Conservation (phyloP, 2,888 invertebrate genomes). For the Epistrophella euchroma region DNA sequence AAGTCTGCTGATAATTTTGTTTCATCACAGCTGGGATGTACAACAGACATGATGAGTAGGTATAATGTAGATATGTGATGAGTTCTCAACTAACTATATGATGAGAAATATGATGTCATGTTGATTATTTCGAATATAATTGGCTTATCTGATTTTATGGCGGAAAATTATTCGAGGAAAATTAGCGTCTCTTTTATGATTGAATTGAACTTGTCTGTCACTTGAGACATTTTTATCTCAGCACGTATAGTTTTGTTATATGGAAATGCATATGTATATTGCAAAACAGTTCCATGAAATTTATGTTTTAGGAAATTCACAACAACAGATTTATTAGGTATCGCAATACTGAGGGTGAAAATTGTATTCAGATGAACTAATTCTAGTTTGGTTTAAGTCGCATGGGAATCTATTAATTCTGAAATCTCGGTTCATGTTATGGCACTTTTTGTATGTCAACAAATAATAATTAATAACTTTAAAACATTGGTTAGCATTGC, state of each 20-base stretch:
- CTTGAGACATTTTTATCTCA: slow-evolving; percentile 2
- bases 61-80: background rate
- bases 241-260: background rate
- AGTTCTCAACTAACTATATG: background rate
- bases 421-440: too few species aligned
- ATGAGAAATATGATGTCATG: slow-evolving; percentile 19
- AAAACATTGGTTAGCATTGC: too few species aligned
- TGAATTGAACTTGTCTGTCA: background rate
- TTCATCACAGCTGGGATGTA: slow-evolving; percentile 18
- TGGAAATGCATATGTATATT: background rate
- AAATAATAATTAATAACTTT: too few species aligned
- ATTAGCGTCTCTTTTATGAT: background rate
- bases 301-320: background rate
- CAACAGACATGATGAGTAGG: background rate
- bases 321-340: background rate
- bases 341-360: too few species aligned
- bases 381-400: too few species aligned
- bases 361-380: too few species aligned
- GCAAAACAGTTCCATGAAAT: background rate
- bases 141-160: slow-evolving; percentile 8
- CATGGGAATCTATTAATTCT: too few species aligned
- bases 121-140: slow-evolving; percentile 28
- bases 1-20: slow-evolving; percentile 15
- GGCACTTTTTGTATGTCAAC: too few species aligned
- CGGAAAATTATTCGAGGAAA: slow-evolving; percentile 21